These are phyloP conservation scores for Drosophila ogumai DNA, from an alignment of 1,140 invertebrate species.

Conservation along the genomic window DNA sequence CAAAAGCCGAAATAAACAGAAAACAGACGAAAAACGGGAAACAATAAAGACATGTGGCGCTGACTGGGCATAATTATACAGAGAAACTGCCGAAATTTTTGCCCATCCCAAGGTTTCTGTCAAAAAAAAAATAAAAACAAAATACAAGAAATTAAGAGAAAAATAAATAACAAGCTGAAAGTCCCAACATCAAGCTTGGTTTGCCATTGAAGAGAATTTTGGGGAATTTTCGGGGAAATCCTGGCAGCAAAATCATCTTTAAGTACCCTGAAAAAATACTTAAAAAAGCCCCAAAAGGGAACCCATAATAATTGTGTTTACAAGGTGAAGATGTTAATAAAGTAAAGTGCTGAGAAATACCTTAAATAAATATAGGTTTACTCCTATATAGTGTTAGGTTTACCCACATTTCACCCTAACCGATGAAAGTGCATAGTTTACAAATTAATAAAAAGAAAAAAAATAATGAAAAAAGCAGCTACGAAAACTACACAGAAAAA, in stretches of 20 bases:
- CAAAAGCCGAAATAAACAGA: conserved; percentile 35
- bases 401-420: conserved; percentile 41
- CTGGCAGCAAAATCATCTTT: conserved; percentile 56
- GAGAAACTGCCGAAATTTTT: conserved; percentile 41
- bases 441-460: conserved; percentile 19
- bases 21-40: conserved; percentile 34
- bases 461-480: conserved; percentile 49
- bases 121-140: conserved; percentile 9
- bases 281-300: conserved; percentile 30
- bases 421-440: conserved; percentile 58
- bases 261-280: conserved; percentile 27
- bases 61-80: conserved; percentile 36
- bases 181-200: conserved; percentile 13
- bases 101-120: conserved; percentile 42
- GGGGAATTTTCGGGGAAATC: conserved; percentile 55
- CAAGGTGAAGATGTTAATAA: conserved; percentile 38
- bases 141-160: conserved; percentile 1
- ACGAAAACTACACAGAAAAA: conserved; percentile 42
- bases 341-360: conserved; percentile 15
- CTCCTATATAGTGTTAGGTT: not conserved
- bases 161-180: conserved; percentile 30
- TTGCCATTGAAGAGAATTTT: conserved; percentile 25
- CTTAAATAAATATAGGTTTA: not conserved
- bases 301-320: conserved; percentile 26
- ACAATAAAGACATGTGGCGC: conserved; percentile 42